These are phyloP conservation scores for Drosophila ochracea DNA, from an alignment of 2,888 invertebrate species.

Conservation along the genomic window DNA sequence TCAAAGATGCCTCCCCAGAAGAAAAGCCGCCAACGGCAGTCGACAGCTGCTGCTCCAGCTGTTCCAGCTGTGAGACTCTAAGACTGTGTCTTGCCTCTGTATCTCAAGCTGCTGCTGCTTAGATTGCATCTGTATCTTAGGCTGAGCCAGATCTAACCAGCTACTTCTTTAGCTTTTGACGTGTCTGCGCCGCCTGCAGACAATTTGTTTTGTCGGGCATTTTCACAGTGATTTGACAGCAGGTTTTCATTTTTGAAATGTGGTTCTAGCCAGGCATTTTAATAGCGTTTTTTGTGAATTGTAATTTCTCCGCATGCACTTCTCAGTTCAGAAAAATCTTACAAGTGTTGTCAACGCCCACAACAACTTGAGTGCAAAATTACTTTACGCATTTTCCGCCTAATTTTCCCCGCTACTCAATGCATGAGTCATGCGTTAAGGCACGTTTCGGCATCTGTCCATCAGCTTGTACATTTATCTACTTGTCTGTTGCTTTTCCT, in stretches of 20 bases:
- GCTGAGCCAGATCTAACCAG: slow-evolving; percentile 56
- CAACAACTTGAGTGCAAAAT: slow-evolving; percentile 13
- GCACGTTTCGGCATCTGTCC: slow-evolving; percentile 66
- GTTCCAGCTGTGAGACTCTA: slow-evolving; percentile 35
- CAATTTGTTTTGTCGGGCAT: slow-evolving; percentile 73
- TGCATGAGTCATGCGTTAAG: slow-evolving; percentile 70
- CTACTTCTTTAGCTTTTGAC: slow-evolving; percentile 41
- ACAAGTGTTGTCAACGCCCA: slow-evolving; percentile 37
- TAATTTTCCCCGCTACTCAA: slow-evolving; percentile 52
- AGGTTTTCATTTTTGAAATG: slow-evolving; percentile 7
- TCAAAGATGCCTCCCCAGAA: slow-evolving; percentile 45
- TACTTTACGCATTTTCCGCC: slow-evolving; percentile 22
- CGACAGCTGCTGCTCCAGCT: slow-evolving; percentile 43
- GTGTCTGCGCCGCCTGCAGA: slow-evolving; percentile 58
- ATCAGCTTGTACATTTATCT: slow-evolving; percentile 35
- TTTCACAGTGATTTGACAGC: slow-evolving; percentile 55
- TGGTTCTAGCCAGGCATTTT: slow-evolving; percentile 32
- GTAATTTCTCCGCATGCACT: slow-evolving; percentile 33
- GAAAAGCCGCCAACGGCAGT: slow-evolving; percentile 62
- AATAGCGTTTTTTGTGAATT: slow-evolving; percentile 29
- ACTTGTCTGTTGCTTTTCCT: slow-evolving; percentile 17
- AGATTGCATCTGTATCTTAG: slow-evolving; percentile 9
- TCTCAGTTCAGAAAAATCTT: slow-evolving; percentile 17
- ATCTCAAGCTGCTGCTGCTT: background rate
- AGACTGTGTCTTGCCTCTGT: slow-evolving; percentile 9